phyloP scores from a whole-genome alignment of 2,888 invertebrate species.

The Drosophila testacea region DNA sequence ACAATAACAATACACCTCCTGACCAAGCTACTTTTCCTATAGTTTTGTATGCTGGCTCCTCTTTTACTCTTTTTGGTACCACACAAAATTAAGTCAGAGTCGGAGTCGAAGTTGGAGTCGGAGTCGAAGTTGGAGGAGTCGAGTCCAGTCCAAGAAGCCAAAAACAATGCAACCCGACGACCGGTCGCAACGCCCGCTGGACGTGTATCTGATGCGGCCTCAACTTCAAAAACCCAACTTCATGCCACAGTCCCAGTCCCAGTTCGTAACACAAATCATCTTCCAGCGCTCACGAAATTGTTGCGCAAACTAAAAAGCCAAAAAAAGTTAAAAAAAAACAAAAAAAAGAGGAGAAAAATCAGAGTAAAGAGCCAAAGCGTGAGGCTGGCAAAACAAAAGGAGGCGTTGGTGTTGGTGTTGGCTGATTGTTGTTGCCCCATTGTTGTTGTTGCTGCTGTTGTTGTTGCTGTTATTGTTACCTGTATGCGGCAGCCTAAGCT shows the following conservation, averaged over 20 bases:
- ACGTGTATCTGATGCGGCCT: conserved; percentile 78
- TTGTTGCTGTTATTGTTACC: conserved; percentile 65
- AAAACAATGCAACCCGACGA: conserved; percentile 73
- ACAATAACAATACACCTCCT: conserved; percentile 51
- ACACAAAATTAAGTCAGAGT: conserved; percentile 75
- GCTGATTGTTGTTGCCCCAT: conserved; percentile 66
- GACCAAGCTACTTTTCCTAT: conserved; percentile 45
- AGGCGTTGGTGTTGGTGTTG: conserved; percentile 81
- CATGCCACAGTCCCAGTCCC: conserved; percentile 45
- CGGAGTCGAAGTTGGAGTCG: conserved; percentile 5
- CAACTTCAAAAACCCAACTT: conserved; percentile 39
- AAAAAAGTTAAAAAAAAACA: conserved; percentile 17
- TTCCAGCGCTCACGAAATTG: conserved; percentile 84
- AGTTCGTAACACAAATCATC: conserved; percentile 82
- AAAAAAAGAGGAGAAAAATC: conserved; percentile 54
- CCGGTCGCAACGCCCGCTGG: conserved; percentile 78
- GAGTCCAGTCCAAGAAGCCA: conserved; percentile 50
- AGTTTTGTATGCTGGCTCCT: conserved; percentile 50
- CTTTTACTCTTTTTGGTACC: conserved; percentile 11
- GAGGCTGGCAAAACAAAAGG: conserved; percentile 80
- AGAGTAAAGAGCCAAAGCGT: conserved; percentile 80
- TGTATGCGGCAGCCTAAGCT: conserved; percentile 61
- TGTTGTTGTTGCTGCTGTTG: conserved; percentile 35
- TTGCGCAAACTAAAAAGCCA: conserved; percentile 78
- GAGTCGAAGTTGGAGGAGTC: conserved; percentile 10